These are phyloP conservation scores for Serranus cabrilla DNA, from an alignment of 2,797 vertebrate genomes.

Conservation along the genomic window DNA sequence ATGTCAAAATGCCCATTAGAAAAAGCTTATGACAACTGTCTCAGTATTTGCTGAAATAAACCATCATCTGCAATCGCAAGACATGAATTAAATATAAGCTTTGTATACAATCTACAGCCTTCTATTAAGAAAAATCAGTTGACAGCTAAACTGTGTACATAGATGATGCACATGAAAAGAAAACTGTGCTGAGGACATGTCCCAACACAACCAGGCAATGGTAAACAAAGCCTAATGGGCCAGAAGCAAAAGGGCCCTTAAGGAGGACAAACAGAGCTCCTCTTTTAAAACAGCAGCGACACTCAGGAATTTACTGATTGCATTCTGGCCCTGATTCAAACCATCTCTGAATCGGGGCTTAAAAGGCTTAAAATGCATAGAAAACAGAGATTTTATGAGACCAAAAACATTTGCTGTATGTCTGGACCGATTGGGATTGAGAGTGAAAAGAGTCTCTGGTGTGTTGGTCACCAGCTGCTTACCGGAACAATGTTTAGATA, in stretches of 20 bases:
- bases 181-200: not conserved
- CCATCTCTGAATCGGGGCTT: too few species aligned
- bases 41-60: not conserved
- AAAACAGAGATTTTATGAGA: not conserved
- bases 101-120: not conserved
- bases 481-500: slow-evolving; percentile 92
- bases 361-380: too few species aligned
- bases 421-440: not conserved
- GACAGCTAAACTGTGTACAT: not conserved
- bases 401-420: not conserved
- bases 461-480: slow-evolving; percentile 47
- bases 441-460: not conserved
- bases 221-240: not conserved
- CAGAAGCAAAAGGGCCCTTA: not conserved
- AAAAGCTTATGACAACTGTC: too few species aligned
- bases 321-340: too few species aligned
- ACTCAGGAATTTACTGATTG: not conserved
- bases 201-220: not conserved
- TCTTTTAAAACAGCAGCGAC: not conserved
- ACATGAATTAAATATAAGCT: not conserved
- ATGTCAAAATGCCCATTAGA: too few species aligned
- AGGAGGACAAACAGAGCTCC: not conserved
- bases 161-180: not conserved
- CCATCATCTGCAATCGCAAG: not conserved
- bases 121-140: not conserved